Percentiles rank a stretch among this genome's conserved stretches.
These are phyloP conservation scores for Lepeophtheirus nordmannii DNA, from an alignment of 2,888 invertebrate genomes.

Conservation along the genomic window DNA sequence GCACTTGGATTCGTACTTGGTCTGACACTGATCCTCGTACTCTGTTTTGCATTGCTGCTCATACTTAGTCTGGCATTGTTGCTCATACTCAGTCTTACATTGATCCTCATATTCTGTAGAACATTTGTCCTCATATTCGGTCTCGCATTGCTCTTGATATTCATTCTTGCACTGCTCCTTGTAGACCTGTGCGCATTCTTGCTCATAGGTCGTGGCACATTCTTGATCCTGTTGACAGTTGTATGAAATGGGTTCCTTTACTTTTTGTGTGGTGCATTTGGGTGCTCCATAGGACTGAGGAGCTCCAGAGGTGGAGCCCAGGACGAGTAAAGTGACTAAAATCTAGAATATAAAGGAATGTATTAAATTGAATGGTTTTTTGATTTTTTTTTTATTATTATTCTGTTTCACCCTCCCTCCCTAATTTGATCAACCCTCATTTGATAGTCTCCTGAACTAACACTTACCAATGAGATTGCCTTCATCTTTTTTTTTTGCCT, in stretches of 20 bases:
- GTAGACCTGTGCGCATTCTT: conserved; percentile 18
- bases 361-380: background rate
- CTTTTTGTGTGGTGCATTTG: conserved; percentile 10
- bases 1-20: conserved; percentile 25
- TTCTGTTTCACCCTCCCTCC: no score
- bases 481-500: background rate
- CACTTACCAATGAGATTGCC: background rate
- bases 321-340: background rate
- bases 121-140: conserved; percentile 6
- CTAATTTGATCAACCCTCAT: no score
- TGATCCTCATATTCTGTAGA: conserved; percentile 10
- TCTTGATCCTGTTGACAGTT: conserved; percentile 24
- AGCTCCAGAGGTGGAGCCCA: conserved; percentile 9
- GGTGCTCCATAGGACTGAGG: conserved; percentile 26
- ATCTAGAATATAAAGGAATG: background rate
- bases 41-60: conserved; percentile 24
- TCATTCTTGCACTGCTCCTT: conserved; percentile 19
- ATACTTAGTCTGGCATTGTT: conserved; percentile 23
- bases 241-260: conserved; percentile 13
- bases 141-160: conserved; percentile 11
- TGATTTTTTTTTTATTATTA: no score
- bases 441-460: no score
- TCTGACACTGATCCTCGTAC: conserved; percentile 23
- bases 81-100: conserved; percentile 10
- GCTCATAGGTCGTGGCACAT: conserved; percentile 19